phyloP scores from a whole-genome alignment of 2,888 invertebrate species.

The Lissocephala sabroskyi region DNA sequence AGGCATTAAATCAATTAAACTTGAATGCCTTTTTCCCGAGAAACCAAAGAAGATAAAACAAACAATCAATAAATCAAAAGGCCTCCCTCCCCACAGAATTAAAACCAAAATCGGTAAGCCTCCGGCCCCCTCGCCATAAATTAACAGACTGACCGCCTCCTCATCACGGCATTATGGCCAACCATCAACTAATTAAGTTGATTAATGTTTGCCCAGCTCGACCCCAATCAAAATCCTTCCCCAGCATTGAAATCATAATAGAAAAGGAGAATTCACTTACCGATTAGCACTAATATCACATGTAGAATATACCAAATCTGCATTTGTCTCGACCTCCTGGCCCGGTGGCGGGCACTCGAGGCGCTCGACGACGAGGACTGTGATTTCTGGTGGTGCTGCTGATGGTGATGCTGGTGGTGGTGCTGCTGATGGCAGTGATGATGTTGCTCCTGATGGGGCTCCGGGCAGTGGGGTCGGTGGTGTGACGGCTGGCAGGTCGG shows the following conservation, averaged over 20 bases:
- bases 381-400: slow-evolving; percentile 29
- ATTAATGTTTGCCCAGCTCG: too few relatives aligned
- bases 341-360: slow-evolving; percentile 11
- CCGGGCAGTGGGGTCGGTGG: slow-evolving; percentile 20
- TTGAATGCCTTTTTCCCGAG: too few relatives aligned
- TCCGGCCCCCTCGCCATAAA: too few relatives aligned
- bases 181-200: not conserved
- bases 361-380: slow-evolving; percentile 29
- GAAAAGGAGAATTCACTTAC: slow-evolving; percentile 51
- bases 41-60: too few relatives aligned
- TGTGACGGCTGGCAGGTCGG: too few relatives aligned
- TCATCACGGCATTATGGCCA: not conserved
- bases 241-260: slow-evolving; percentile 19
- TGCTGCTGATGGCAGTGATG: slow-evolving; percentile 22
- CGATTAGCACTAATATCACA: slow-evolving; percentile 71
- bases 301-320: slow-evolving; percentile 69
- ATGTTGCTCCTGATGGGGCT: slow-evolving; percentile 18
- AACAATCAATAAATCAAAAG: too few relatives aligned
- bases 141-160: not conserved
- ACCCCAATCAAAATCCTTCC: too few relatives aligned
- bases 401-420: slow-evolving; percentile 28
- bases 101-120: not conserved
- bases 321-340: slow-evolving; percentile 24
- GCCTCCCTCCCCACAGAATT: too few relatives aligned
- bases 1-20: too few relatives aligned